phyloP scores from a whole-genome alignment of 2,888 invertebrate genomes.

The Yponomeuta evonymella region DNA sequence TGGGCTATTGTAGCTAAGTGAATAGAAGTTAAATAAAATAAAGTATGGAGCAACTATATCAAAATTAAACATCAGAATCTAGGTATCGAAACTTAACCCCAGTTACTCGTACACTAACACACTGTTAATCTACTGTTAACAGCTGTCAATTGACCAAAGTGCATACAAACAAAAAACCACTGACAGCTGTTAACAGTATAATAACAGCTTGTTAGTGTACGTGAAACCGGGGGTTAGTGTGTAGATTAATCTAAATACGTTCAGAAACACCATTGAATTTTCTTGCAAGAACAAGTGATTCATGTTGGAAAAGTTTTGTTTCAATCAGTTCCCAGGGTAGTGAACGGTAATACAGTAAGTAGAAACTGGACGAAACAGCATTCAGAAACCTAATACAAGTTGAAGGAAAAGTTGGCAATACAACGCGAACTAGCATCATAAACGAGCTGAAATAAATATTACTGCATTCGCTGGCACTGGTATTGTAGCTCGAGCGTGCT shows the following conservation, averaged over 20 bases:
- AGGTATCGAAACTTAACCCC: too few species aligned
- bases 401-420: slow-evolving; percentile 7
- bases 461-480: not conserved
- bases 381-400: slow-evolving; percentile 12
- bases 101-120: too few species aligned
- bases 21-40: too few species aligned
- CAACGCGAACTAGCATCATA: not conserved
- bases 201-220: too few species aligned
- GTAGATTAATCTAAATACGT: not conserved
- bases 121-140: too few species aligned
- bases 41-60: too few species aligned
- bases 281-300: not conserved
- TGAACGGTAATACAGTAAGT: not conserved
- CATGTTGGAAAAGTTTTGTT: not conserved
- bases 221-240: too few species aligned
- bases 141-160: too few species aligned
- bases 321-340: not conserved
- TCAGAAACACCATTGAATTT: not conserved
- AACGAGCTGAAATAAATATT: not conserved
- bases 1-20: too few species aligned
- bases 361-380: not conserved
- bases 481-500: not conserved
- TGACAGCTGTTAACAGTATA: too few species aligned
- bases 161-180: too few species aligned
- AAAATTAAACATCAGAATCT: too few species aligned